These are phyloP conservation scores for Tricholaema leucomelas DNA, from an alignment of 2,113 vertebrate genomes.

Conservation along the genomic window DNA sequence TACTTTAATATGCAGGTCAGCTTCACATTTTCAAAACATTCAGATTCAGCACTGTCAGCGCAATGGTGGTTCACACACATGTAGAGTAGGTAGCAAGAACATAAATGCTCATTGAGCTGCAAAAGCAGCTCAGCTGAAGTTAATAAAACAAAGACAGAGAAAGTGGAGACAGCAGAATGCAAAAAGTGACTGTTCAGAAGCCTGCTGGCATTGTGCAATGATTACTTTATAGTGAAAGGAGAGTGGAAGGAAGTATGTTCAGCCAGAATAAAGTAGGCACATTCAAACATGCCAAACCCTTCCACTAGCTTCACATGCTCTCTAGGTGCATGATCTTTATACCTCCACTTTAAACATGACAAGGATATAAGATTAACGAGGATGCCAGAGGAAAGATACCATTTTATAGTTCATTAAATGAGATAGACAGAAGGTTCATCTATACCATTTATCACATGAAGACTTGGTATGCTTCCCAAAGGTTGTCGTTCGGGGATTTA, in stretches of 20 bases:
- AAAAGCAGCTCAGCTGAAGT: constrained; percentile 39
- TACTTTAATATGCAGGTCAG: constrained; percentile 16
- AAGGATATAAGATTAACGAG: background rate
- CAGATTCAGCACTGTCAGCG: background rate
- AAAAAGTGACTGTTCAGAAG: background rate
- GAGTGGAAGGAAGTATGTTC: background rate
- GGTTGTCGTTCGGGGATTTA: background rate
- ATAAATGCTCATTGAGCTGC: background rate
- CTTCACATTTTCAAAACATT: constrained; percentile 28
- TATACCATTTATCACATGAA: background rate
- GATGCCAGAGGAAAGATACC: background rate
- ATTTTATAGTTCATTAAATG: constrained; percentile 2
- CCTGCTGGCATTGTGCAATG: background rate
- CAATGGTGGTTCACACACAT: background rate
- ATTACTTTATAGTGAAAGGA: background rate
- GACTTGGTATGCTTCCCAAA: background rate
- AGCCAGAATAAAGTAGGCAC: constrained; percentile 10
- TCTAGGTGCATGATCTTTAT: background rate
- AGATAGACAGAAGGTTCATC: background rate
- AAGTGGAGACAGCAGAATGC: background rate
- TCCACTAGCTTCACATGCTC: background rate
- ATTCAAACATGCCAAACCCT: background rate
- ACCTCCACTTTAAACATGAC: background rate
- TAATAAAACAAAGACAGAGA: constrained; percentile 19
- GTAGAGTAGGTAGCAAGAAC: background rate